A percentile compares a stretch with the other conserved stretches of the same genome.
phyloP scores from a whole-genome alignment of 2,888 invertebrate species.

The Aricia artaxerxes region DNA sequence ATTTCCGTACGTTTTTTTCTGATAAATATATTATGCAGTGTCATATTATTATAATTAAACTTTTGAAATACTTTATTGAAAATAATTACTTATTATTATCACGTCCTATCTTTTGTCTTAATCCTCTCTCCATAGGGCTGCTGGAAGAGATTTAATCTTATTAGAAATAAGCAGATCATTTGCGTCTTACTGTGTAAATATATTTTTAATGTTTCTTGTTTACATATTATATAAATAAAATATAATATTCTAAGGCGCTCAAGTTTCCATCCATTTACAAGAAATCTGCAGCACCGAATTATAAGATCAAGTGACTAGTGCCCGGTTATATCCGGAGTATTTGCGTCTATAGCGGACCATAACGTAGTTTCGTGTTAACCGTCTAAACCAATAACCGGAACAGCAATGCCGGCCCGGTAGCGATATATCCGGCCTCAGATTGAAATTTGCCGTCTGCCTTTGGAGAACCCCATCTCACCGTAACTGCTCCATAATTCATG shows the following conservation, averaged over 20 bases:
- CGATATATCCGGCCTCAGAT: slow-evolving; percentile 40
- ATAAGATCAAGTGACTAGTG: slow-evolving; percentile 13
- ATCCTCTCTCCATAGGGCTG: no score
- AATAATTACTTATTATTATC: no score
- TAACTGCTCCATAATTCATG: slow-evolving; percentile 32
- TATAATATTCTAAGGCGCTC: neutral
- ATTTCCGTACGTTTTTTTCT: no score
- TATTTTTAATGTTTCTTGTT: no score
- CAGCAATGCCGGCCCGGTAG: slow-evolving; percentile 38
- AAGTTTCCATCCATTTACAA: neutral
- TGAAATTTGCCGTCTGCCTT: slow-evolving; percentile 35
- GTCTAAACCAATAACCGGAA: slow-evolving; percentile 40
- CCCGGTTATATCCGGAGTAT: slow-evolving; percentile 10
- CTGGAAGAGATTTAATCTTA: no score
- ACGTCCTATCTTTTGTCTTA: no score
- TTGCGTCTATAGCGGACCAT: slow-evolving; percentile 20
- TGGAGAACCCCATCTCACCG: slow-evolving; percentile 32
- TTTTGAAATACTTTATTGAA: no score
- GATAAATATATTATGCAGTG: no score
- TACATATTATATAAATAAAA: no score
- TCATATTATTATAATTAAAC: no score
- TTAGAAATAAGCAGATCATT: no score
- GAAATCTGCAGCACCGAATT: neutral
- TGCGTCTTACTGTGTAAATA: no score
- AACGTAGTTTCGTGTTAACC: slow-evolving; percentile 32